Evolutionary conservation across 2,888 invertebrate genomes (phyloP).

Genomic region (Tiliacea citrago): DNA sequence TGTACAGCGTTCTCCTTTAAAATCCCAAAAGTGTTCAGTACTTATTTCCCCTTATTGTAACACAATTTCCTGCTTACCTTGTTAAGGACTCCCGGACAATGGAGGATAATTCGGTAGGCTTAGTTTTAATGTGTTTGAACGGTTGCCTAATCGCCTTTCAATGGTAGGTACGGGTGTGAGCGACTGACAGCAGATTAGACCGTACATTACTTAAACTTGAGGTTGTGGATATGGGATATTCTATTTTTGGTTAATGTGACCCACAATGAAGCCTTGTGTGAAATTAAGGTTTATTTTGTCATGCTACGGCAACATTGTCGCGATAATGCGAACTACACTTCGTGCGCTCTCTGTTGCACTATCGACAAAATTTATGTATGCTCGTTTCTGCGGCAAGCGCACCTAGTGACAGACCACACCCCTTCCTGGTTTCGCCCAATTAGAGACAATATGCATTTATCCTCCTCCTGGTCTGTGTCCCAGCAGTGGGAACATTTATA

Average conservation of each 20-base stretch:
- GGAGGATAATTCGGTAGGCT: conserved; percentile 22
- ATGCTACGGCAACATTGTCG: too few species aligned
- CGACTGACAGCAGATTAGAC: conserved; percentile 37
- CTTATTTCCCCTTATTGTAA: conserved; percentile 22
- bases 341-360: too few species aligned
- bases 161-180: conserved; percentile 48
- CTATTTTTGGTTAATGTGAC: conserved; percentile 27
- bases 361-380: too few species aligned
- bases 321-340: too few species aligned
- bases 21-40: conserved; percentile 30
- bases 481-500: too few species aligned
- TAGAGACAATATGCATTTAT: too few species aligned
- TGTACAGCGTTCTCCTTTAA: conserved; percentile 37
- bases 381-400: too few species aligned
- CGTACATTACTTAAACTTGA: conserved; percentile 31
- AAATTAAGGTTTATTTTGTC: conserved; percentile 20
- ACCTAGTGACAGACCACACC: too few species aligned
- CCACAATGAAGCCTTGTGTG: conserved; percentile 10
- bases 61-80: conserved; percentile 25
- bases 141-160: conserved; percentile 56
- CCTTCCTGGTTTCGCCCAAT: too few species aligned
- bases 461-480: too few species aligned
- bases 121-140: conserved; percentile 53
- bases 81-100: conserved; percentile 34
- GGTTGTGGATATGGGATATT: conserved; percentile 32